Evolutionary conservation across 2,113 vertebrate species (phyloP), one percentile per base, ranked within the genome.

Genomic region (Rhodinocichla rosea): DNA sequence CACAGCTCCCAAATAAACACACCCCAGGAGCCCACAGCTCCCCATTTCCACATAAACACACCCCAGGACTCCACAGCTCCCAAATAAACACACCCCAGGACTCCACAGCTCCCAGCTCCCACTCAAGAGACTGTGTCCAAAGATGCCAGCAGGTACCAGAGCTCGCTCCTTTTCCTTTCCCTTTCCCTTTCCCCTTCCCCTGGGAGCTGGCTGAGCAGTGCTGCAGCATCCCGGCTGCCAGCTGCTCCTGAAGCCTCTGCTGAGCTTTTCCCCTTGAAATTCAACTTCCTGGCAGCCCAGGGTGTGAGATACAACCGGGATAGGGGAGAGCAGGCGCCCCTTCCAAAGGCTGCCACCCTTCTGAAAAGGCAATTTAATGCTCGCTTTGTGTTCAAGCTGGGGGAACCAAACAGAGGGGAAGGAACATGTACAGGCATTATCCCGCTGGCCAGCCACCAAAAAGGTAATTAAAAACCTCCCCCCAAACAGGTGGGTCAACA

Each of bases 401-500:
- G 88, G 64, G 92, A 96, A 87, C 89, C 91, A 53, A 89, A 47
- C 27, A 32, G 89, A 84, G 91, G 95, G 16, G 62, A 50, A 76
- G 94, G 33, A 91, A 75, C 73, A 28, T 18, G 90, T 22, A 59
- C 42, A 65, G 85, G 89, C 93, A 90, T 82, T 70, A 73, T 73
- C 79, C n/a, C 1, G 7, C 94, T 96, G 96, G 96, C 95, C 92
- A 27, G 73, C 86, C 27, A 94, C 94, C 97, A 97, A 79, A 67
- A 95, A 95, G 94, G 95, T 92, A 95, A 97, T 96, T 95, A 95
- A 95, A 96, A 96, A 79, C 90, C 95, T 97, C 94, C 87, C 94
- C 89, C 79, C 19, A 14, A 86, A 88, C 89, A 90, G 91, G 94
- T 94, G 94, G 94, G 90, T 85, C 91, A 78, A 94, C 89, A 71